Evolutionary conservation across 1,140 invertebrate species (phyloP), one percentile per base, ranked within the genome.

Genomic region (Phymastichus coffea): DNA sequence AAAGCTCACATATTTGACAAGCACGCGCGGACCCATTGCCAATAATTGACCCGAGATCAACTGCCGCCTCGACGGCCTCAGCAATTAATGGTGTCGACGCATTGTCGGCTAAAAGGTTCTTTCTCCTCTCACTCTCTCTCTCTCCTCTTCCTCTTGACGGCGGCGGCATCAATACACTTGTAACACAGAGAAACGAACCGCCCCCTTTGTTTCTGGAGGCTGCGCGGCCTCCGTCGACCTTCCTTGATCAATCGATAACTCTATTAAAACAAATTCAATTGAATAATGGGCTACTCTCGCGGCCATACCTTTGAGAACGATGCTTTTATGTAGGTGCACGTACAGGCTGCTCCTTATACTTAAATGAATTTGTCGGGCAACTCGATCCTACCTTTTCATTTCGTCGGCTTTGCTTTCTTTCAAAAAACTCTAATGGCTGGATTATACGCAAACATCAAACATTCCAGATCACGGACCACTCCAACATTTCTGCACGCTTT

Each of bases 31-130:
- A n/a, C n/a, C n/a, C n/a, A n/a, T n/a, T n/a, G n/a, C n/a, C n/a
- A n/a, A n/a, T n/a, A n/a, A n/a, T n/a, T n/a, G n/a, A n/a, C n/a
- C n/a, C n/a, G n/a, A n/a, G n/a, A n/a, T n/a, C n/a, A n/a, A n/a
- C n/a, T 49, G 44, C 48, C 40, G 63, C 51, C 48, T 58, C 56
- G 60, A 62, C 52, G 43, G 23, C 12, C 14, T 49, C 22, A 52
- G 38, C 33, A 57, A 47, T 40, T 23, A 30, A 55, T 54, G 47
- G 58, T 40, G 44, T 63, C 54, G 57, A 49, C 54, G 51, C 47
- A 63, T 67, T 67, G 68, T 69, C 64, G 54, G 55, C 58, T 71
- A 71, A 73, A 72, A 70, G 68, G 67, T 66, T 70, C 65, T 65
- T 44, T 54, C 33, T 58, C 57, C 35, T 41, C 41, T 57, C 52